phyloP scores from a whole-genome alignment of 2,888 invertebrate genomes.

The Galeopsomyia nigrocyanea region DNA sequence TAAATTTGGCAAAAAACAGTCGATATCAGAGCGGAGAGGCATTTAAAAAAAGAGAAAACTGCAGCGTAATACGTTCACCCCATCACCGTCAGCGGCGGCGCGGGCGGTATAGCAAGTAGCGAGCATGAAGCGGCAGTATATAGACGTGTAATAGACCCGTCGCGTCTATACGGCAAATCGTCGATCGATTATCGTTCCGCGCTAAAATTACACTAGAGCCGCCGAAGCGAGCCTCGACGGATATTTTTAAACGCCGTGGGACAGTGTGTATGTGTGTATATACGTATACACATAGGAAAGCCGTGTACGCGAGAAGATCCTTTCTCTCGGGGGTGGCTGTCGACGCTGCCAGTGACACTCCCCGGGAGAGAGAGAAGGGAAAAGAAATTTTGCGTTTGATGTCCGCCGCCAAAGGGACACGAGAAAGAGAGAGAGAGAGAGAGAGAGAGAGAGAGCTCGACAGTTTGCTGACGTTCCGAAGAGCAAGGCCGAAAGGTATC shows the following conservation, averaged over 20 bases:
- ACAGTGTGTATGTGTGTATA: too few species aligned
- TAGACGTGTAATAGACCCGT: slow-evolving; percentile 5
- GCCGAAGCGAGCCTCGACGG: slow-evolving; percentile 14
- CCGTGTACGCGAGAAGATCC: slow-evolving; percentile 30
- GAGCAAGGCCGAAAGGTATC: neutral
- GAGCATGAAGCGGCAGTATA: neutral
- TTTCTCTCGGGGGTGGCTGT: slow-evolving; percentile 48
- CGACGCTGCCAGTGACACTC: slow-evolving; percentile 58
- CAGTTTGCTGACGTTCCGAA: slow-evolving; percentile 6
- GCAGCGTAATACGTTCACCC: slow-evolving; percentile 34
- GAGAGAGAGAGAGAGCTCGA: slow-evolving; percentile 17
- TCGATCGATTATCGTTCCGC: slow-evolving; percentile 41
- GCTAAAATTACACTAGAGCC: slow-evolving; percentile 46
- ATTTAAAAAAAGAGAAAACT: slow-evolving; percentile 34
- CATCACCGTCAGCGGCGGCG: neutral
- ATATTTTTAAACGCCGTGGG: slow-evolving; percentile 36
- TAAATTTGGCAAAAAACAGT: neutral
- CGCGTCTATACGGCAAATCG: slow-evolving; percentile 15
- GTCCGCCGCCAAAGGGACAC: slow-evolving; percentile 63
- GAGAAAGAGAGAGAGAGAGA: slow-evolving; percentile 31
- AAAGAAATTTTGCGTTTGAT: slow-evolving; percentile 67
- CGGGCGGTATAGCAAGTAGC: neutral
- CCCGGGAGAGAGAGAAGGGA: slow-evolving; percentile 52
- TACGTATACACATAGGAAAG: too few species aligned
- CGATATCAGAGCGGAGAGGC: neutral